Evolutionary conservation across 2,113 vertebrate genomes (phyloP), one percentile per base, ranked within the genome.

Genomic region (Hemibagrus wyckioides): DNA sequence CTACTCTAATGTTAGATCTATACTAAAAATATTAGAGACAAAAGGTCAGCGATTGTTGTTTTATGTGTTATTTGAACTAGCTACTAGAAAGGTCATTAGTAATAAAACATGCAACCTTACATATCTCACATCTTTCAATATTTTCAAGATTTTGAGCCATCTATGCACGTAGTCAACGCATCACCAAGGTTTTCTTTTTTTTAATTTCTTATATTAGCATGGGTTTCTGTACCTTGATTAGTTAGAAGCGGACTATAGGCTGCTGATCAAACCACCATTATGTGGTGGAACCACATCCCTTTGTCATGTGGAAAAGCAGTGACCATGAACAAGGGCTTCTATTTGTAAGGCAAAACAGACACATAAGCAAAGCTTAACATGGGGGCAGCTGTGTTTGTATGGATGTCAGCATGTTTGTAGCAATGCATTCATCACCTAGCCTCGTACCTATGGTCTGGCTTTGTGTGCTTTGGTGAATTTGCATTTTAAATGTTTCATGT

Each of bases 331-430:
- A 80, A 57, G 82, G 65, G 54, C 77, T 73, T 85, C 71, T 23
- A 91, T 92, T 92, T 92, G 91, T 91, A 87, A 92, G 91, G 91
- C 89, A 89, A 91, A 92, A 87, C 86, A 90, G 86, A 84, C 25
- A 76, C 63, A 86, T 80, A 88, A 84, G 76, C 84, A 85, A 82
- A 80, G 80, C 50, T 82, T 76, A 63, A 50, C 81, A 23, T 36
- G 69, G 71, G 41, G 63, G 83, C 84, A 90, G 73, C 84, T 89
- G 90, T 92, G 90, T 92, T 92, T 92, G 91, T 87, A 65, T 63
- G 89, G 36, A 84, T 89, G 89, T 90, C 86, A 88, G 75, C 90
- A 85, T 85, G 84, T 88, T 84, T 80, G 65, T 73, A 82, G 30
- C 69, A 80, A 85, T 41, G 80, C 86, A 86, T 86, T 88, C 75